Conservation (phyloP, 2,113 vertebrate genomes). For the Tragulus kanchil region DNA sequence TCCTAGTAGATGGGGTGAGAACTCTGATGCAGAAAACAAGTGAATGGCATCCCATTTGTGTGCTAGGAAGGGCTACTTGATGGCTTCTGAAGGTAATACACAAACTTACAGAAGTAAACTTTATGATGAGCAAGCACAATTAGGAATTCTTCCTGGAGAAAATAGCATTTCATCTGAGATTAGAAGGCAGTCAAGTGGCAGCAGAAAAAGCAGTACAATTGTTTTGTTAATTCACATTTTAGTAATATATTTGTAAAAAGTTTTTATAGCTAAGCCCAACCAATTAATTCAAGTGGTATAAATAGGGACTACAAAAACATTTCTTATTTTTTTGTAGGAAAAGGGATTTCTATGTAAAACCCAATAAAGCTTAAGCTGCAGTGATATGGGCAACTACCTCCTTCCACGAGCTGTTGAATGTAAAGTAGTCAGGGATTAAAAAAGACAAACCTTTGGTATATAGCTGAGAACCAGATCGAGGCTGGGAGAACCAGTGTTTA, state of each 20-base stretch:
- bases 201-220: neutral
- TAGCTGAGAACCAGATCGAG: neutral
- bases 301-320: neutral
- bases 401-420: neutral
- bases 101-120: neutral
- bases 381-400: neutral
- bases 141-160: neutral
- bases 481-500: neutral
- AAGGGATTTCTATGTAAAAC: neutral
- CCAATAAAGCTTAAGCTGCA: neutral
- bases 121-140: neutral
- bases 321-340: neutral
- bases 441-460: neutral
- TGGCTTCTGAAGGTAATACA: neutral
- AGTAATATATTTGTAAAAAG: neutral
- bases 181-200: neutral
- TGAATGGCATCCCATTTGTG: neutral
- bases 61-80: neutral
- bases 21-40: neutral
- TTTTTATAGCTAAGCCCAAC: neutral
- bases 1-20: neutral
- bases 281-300: neutral
- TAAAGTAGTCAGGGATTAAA: neutral
- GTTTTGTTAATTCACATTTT: conserved; percentile 21
- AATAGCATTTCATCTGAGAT: neutral